phyloP scores from a whole-genome alignment of 2,113 vertebrate genomes.

The Muntiacus reevesi region DNA sequence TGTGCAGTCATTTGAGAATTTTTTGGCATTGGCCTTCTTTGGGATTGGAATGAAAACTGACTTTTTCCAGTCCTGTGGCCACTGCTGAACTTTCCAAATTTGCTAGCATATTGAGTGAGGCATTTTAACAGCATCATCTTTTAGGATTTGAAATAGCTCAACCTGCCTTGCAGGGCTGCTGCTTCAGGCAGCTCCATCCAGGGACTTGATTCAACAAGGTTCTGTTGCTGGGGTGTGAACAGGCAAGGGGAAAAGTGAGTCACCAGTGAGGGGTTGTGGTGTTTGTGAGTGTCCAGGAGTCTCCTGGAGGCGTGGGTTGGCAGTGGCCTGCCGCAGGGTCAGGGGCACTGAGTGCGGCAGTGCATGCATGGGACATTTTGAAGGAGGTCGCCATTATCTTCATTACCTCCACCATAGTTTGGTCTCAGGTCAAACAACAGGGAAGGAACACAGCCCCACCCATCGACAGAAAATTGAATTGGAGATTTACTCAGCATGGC shows the following conservation, averaged over 20 bases:
- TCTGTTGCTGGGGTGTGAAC: accelerated
- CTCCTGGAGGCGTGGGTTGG: neutral
- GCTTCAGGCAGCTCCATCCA: neutral
- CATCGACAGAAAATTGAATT: neutral
- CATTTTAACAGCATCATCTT: neutral
- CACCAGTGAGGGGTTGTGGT: neutral
- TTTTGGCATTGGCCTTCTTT: neutral
- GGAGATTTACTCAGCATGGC: neutral
- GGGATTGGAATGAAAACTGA: neutral
- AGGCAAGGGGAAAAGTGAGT: neutral
- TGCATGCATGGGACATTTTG: neutral
- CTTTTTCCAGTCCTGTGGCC: neutral
- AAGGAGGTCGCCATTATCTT: neutral
- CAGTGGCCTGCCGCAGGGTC: neutral
- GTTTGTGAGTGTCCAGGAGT: neutral
- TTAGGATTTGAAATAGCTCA: neutral
- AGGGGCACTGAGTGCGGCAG: neutral
- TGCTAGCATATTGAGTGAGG: neutral
- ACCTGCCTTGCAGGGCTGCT: neutral
- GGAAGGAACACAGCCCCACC: neutral
- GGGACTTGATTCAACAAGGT: neutral
- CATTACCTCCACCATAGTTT: neutral
- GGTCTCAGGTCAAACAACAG: neutral
- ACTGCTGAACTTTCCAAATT: neutral
- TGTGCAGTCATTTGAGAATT: neutral